Evolutionary conservation across 2,113 vertebrate species (phyloP).

Genomic region (Thalassarche chlororhynchos): DNA sequence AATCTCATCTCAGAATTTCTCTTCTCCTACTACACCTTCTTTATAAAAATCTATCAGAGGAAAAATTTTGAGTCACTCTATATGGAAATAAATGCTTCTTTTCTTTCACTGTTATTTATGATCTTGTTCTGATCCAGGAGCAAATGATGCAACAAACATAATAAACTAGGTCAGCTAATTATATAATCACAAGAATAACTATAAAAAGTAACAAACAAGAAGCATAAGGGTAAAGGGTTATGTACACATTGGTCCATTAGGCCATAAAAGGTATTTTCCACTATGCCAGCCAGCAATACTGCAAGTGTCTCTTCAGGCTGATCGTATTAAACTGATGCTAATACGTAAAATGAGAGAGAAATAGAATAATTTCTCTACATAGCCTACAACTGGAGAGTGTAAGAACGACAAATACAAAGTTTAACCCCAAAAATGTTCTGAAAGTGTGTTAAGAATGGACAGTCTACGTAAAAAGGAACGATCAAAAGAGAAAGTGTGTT

Average conservation of each 20-base stretch:
- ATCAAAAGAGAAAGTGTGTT: not conserved
- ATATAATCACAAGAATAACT: constrained; percentile 44
- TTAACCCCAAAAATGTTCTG: not conserved
- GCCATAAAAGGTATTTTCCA: constrained; percentile 46
- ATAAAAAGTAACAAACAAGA: constrained; percentile 45
- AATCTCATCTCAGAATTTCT: not conserved
- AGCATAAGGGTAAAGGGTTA: constrained; percentile 18
- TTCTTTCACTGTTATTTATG: not conserved
- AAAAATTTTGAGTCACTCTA: not conserved
- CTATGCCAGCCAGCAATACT: not conserved
- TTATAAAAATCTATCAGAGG: not conserved
- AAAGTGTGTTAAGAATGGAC: not conserved
- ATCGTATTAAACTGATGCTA: not conserved
- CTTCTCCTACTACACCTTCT: not conserved
- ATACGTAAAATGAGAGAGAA: not conserved
- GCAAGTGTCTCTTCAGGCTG: not conserved
- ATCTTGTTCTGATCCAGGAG: constrained; percentile 5
- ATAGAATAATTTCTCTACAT: not conserved
- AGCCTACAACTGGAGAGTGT: not conserved
- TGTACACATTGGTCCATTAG: not conserved
- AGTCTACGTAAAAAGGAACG: not conserved
- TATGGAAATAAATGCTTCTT: not conserved
- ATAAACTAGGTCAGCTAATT: constrained; percentile 61
- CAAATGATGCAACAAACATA: constrained; percentile 22
- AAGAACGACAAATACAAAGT: not conserved